Evolutionary conservation across 2,888 invertebrate species (phyloP).

Genomic region (Monopis laevigella): DNA sequence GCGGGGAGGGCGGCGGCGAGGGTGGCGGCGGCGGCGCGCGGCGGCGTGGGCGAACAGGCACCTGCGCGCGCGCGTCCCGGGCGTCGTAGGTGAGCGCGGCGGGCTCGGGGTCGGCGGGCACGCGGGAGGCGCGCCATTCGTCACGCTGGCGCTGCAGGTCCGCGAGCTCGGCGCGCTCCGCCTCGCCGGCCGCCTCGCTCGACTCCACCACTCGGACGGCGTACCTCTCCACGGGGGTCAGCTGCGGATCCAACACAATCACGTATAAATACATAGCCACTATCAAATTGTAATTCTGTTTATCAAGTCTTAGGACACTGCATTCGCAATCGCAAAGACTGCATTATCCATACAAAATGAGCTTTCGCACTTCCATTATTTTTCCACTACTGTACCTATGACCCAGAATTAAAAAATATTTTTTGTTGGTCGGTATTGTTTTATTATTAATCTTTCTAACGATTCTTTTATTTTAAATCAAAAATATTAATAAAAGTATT

Average conservation of each 20-base stretch:
- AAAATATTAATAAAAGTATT: too few relatives aligned
- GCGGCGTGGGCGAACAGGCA: slow-evolving; percentile 39
- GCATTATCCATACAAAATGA: too few relatives aligned
- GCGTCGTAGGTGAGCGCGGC: slow-evolving; percentile 52
- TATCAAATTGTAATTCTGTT: too few relatives aligned
- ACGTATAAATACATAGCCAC: too few relatives aligned
- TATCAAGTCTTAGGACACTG: too few relatives aligned
- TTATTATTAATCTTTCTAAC: background rate
- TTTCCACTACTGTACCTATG: too few relatives aligned
- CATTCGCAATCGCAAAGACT: too few relatives aligned
- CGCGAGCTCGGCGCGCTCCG: slow-evolving; percentile 76
- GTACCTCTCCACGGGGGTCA: slow-evolving; percentile 93
- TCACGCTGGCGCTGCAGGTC: slow-evolving; percentile 90
- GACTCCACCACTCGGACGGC: slow-evolving; percentile 92
- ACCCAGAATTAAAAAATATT: too few relatives aligned
- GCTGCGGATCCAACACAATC: slow-evolving; percentile 69
- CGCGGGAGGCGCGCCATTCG: slow-evolving; percentile 71
- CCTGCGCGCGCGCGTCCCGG: slow-evolving; percentile 85
- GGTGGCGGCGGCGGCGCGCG: slow-evolving; percentile 17
- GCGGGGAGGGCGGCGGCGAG: slow-evolving; percentile 19
- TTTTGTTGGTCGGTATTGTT: too few relatives aligned
- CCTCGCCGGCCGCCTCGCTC: slow-evolving; percentile 79
- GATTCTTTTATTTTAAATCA: too few relatives aligned
- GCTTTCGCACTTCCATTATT: too few relatives aligned
- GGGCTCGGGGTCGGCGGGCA: slow-evolving; percentile 70